Evolutionary conservation across 2,113 vertebrate species (phyloP).

Genomic region (Psephotus haematonotus): DNA sequence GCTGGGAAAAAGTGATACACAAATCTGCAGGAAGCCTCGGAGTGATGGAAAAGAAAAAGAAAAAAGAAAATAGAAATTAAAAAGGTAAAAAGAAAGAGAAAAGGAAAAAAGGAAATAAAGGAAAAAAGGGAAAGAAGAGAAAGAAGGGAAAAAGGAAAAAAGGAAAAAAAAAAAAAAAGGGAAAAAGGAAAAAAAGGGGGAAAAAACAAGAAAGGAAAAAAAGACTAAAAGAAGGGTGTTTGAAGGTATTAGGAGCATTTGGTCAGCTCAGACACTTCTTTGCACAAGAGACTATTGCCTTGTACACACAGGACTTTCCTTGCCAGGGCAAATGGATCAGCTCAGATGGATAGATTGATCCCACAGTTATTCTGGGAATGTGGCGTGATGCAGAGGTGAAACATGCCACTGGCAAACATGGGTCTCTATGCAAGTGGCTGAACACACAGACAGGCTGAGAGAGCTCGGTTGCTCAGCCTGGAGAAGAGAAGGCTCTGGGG

Average conservation of each 20-base stretch:
- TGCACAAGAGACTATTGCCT: neutral
- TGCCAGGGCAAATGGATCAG: too few species aligned
- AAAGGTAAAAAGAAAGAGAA: neutral
- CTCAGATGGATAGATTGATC: neutral
- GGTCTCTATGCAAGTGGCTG: neutral
- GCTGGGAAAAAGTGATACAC: too few species aligned
- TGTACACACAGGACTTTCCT: neutral
- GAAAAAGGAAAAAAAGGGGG: neutral
- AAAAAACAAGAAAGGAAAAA: neutral
- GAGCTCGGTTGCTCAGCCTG: neutral
- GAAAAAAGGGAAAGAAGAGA: neutral
- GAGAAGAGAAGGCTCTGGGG: neutral
- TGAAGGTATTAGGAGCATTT: neutral
- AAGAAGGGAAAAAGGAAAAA: neutral
- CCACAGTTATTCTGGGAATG: neutral
- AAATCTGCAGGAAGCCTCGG: neutral
- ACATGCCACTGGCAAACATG: rapidly evolving
- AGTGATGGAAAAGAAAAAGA: too few species aligned
- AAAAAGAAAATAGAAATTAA: neutral
- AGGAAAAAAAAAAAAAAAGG: neutral
- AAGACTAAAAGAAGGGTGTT: neutral
- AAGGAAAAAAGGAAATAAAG: neutral
- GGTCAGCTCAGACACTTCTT: neutral
- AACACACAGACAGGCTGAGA: neutral
- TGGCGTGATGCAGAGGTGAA: neutral